phyloP scores from a whole-genome alignment of 2,888 invertebrate genomes.

The Cheilosia variabilis region DNA sequence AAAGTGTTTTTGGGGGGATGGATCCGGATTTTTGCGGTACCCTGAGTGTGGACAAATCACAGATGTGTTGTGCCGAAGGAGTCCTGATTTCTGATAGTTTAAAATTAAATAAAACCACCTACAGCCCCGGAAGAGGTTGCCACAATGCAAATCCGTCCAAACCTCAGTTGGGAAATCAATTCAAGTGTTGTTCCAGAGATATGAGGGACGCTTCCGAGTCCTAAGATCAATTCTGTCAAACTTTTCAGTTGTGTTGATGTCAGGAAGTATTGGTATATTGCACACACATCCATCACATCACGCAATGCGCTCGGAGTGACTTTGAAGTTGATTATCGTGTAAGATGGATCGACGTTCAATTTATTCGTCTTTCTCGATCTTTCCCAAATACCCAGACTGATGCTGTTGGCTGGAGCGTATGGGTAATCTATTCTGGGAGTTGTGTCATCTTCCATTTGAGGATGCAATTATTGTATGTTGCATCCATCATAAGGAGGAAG shows the following conservation, averaged over 20 bases:
- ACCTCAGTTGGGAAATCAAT: conserved; percentile 66
- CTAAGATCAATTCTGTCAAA: conserved; percentile 20
- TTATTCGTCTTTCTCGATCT: conserved; percentile 33
- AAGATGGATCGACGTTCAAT: conserved; percentile 33
- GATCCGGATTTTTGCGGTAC: neutral
- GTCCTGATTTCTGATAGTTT: conserved; percentile 40
- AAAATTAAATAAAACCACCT: conserved; percentile 62
- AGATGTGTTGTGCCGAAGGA: conserved; percentile 2
- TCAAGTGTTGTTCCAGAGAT: conserved; percentile 42
- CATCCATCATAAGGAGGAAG: conserved; percentile 8
- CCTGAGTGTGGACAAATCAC: conserved; percentile 40
- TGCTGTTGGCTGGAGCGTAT: neutral
- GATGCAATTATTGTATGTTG: conserved; percentile 31
- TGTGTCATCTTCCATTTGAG: conserved; percentile 40
- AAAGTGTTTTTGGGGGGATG: neutral
- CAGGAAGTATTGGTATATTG: conserved; percentile 1
- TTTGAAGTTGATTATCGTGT: conserved; percentile 32
- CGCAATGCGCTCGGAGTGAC: conserved; percentile 1
- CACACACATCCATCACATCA: conserved; percentile 7
- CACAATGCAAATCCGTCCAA: conserved; percentile 34
- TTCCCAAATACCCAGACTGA: neutral
- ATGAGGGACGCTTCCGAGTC: neutral
- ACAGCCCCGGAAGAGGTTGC: conserved; percentile 32
- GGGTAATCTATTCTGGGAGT: conserved; percentile 54
- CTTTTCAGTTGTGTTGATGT: neutral